phyloP scores from a whole-genome alignment of 2,113 vertebrate species.

The Mormyrus iriodes region DNA sequence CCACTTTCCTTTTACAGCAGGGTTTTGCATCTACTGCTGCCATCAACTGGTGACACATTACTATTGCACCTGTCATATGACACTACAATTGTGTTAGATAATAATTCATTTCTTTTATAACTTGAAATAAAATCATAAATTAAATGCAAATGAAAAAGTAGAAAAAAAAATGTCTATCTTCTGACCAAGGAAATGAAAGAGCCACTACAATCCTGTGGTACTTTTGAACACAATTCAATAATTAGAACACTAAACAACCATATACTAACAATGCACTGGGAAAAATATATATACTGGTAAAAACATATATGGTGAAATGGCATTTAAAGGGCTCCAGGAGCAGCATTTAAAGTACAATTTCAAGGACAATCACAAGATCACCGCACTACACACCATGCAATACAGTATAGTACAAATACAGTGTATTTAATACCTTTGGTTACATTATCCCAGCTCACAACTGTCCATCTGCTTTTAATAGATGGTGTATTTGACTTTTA shows the following conservation, averaged over 20 bases:
- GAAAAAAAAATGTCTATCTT: background rate
- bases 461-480: conserved; percentile 1
- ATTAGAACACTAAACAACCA: background rate
- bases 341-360: background rate
- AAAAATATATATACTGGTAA: background rate
- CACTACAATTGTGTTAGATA: background rate
- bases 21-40: conserved; percentile 10
- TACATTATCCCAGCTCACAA: background rate
- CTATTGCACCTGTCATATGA: background rate
- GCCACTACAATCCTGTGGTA: background rate
- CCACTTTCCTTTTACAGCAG: background rate
- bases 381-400: background rate
- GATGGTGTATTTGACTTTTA: background rate
- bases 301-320: background rate
- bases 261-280: background rate
- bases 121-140: background rate
- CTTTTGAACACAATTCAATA: background rate
- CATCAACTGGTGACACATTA: conserved; percentile 5
- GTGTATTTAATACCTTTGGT: background rate
- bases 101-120: background rate
- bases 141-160: background rate
- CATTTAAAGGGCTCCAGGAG: background rate
- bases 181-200: background rate
- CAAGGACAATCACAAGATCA: conserved; percentile 6
- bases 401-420: background rate